Evolutionary conservation across 2,113 vertebrate species (phyloP), one percentile per base, ranked within the genome.

Genomic region (Gasterosteus aculeatus): DNA sequence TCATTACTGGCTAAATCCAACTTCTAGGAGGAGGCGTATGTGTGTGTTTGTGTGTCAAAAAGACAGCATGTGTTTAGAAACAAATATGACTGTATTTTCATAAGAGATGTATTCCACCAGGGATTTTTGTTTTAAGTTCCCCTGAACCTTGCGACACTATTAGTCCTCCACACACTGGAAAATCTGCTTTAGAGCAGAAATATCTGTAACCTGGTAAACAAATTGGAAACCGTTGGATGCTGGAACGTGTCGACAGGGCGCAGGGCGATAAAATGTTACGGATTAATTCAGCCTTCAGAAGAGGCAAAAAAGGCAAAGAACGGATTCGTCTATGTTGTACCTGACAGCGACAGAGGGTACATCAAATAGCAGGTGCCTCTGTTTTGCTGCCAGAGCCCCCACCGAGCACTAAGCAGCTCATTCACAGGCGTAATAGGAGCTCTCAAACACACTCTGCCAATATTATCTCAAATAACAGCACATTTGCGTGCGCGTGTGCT

Each of bases 391-490:
- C 87, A 90, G 78, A 87, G 53, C 66, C 79, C 60, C 78, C 79
- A 89, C 86, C 80, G 88, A 86, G 60, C 81, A 69, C 83, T 88
- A 82, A 89, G 86, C 81, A 90, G 72, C 82, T 85, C 75, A 84
- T 85, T 87, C 86, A 64, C 80, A 83, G 81, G 72, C 72, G 53
- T 88, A 88, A 90, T 86, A 84, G 82, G 71, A 78, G 75, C 85
- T 88, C 85, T 86, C 81, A 81, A 88, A 86, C 77, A 83, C 72
- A 44, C 82, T 77, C 80, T 63, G 82, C 78, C 72, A 87, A 82
- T 85, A 82, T 81, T 71, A 85, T 73, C 70, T 60, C 35, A 71
- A 79, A 83, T 74, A 69, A 46, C 72, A 78, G 73, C 74, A 54
- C 72, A 56, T 84, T 59, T 58, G 53, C 69, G 62, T 77, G 74